Evolutionary conservation across 2,888 invertebrate genomes (phyloP).

Genomic region (Petrophora chlorosata): DNA sequence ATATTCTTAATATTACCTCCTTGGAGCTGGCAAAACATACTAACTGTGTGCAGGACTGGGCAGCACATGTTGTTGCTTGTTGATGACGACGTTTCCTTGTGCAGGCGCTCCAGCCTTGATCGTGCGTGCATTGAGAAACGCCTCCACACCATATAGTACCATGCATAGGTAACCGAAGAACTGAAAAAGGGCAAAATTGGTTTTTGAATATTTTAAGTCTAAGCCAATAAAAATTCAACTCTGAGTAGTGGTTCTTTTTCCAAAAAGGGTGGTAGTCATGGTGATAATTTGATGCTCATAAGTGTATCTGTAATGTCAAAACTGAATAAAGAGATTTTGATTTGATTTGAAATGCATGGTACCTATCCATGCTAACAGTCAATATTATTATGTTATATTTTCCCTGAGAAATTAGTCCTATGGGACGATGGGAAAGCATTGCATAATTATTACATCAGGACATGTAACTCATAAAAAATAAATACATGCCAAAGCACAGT

Average conservation of each 20-base stretch:
- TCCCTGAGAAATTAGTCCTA: no score
- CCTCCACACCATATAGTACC: constrained; percentile 91
- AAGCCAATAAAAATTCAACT: background rate
- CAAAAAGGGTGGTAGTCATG: no score
- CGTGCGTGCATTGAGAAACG: constrained; percentile 89
- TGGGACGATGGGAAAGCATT: no score
- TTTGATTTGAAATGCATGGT: no score
- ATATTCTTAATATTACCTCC: no score
- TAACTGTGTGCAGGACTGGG: background rate
- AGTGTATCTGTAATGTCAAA: no score
- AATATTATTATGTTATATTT: no score
- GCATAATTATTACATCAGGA: no score
- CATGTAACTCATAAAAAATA: background rate
- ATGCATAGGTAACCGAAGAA: constrained; percentile 94
- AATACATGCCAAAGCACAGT: background rate
- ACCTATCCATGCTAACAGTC: no score
- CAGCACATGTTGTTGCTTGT: constrained; percentile 79
- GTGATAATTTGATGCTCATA: no score
- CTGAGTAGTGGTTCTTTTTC: no score
- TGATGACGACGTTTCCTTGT: constrained; percentile 85
- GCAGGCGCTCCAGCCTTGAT: constrained; percentile 87
- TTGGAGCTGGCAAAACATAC: background rate
- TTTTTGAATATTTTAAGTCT: background rate
- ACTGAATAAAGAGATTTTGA: no score
- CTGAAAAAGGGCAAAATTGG: constrained; percentile 71